These are phyloP conservation scores for Thyatira batis DNA, from an alignment of 2,888 invertebrate species.

Conservation along the genomic window DNA sequence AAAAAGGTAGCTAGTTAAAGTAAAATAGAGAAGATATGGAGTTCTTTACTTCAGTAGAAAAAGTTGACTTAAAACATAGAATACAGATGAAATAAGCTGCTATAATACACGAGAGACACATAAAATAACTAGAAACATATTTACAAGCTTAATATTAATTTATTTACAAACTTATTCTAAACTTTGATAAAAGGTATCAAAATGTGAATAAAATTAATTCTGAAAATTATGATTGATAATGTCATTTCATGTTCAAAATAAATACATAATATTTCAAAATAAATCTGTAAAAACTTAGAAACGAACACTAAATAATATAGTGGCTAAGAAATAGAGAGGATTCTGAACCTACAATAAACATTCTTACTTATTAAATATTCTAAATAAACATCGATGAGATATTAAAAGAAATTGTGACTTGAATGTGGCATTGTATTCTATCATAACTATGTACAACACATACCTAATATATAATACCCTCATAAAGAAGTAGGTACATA, in stretches of 20 bases:
- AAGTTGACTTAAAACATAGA: too few relatives aligned
- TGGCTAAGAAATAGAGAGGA: background rate
- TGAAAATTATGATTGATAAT: background rate
- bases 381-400: slow-evolving; percentile 4
- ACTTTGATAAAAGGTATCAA: background rate
- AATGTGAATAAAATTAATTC: background rate
- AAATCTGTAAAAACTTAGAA: background rate
- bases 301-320: background rate
- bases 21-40: too few relatives aligned
- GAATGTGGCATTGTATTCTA: slow-evolving; percentile 26
- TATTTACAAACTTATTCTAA: slow-evolving; percentile 2
- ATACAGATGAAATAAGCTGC: background rate
- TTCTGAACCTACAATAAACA: background rate
- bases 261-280: background rate
- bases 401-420: slow-evolving; percentile 23
- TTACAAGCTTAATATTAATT: slow-evolving; percentile 1
- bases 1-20: too few relatives aligned
- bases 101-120: background rate
- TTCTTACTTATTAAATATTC: background rate
- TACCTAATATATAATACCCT: slow-evolving; percentile 67
- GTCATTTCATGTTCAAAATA: background rate
- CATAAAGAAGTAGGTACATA: slow-evolving; percentile 62
- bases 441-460: slow-evolving; percentile 60
- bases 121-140: background rate
- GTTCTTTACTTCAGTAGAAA: too few relatives aligned